These are phyloP conservation scores for Brachionichthys hirsutus DNA, from an alignment of 2,113 vertebrate species.

Conservation along the genomic window DNA sequence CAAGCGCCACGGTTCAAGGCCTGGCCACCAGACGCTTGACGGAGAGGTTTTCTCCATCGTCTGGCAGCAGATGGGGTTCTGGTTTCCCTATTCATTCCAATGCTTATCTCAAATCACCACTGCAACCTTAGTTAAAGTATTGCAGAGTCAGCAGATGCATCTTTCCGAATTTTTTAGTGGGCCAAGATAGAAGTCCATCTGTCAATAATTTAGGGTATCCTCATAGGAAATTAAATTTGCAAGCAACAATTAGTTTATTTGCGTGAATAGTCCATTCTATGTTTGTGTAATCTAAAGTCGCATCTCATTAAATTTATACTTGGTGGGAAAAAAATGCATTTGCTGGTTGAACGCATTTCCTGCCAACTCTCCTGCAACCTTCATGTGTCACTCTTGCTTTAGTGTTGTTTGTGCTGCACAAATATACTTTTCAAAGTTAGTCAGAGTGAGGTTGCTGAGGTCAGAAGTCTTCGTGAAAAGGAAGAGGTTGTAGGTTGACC, in stretches of 20 bases:
- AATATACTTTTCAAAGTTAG: conserved; percentile 11
- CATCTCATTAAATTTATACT: not conserved
- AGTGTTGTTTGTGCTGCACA: conserved; percentile 7
- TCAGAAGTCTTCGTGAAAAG: conserved; percentile 27
- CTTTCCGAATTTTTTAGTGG: too few species aligned
- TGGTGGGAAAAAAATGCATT: not conserved
- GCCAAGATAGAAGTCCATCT: too few species aligned
- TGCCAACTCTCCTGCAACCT: not conserved
- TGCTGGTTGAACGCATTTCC: not conserved
- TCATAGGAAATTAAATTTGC: conserved; percentile 7
- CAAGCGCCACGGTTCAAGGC: too few species aligned
- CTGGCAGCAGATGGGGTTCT: too few species aligned
- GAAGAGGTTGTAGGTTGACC: not conserved
- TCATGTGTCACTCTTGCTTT: not conserved
- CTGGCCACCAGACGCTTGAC: too few species aligned
- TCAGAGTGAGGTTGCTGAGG: not conserved
- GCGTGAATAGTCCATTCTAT: not conserved
- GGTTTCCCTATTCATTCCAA: too few species aligned
- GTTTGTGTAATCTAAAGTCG: not conserved
- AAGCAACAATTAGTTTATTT: conserved; percentile 4
- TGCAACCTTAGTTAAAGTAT: too few species aligned
- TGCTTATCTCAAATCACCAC: too few species aligned
- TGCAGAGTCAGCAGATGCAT: conserved; percentile 8
- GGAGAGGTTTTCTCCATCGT: too few species aligned
- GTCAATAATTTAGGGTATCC: too few species aligned